These are phyloP conservation scores for Marmota flaviventris DNA, from an alignment of 2,113 vertebrate species.

Conservation along the genomic window DNA sequence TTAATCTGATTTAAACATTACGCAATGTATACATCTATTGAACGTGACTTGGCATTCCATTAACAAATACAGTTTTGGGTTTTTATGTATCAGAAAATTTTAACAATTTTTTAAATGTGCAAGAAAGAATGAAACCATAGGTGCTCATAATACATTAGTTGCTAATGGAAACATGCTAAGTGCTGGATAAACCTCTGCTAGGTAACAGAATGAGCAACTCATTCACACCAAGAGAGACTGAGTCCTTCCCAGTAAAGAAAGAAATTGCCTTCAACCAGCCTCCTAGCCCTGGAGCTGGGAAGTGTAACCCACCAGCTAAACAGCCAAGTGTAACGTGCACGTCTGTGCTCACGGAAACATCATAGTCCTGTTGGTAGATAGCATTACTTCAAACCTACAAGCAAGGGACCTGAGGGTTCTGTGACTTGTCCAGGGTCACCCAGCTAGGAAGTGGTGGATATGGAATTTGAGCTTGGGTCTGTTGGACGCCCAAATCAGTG, in stretches of 20 bases:
- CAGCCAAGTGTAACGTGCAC: not conserved
- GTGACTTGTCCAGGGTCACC: not conserved
- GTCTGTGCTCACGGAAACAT: not conserved
- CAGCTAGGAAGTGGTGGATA: not conserved
- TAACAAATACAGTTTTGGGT: not conserved
- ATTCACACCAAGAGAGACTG: not conserved
- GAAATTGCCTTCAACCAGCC: not conserved
- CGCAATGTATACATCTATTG: not conserved
- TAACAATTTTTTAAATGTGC: not conserved
- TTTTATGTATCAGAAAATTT: not conserved
- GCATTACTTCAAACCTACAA: not conserved
- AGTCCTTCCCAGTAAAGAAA: not conserved
- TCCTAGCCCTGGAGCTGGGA: not conserved
- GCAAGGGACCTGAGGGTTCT: not conserved
- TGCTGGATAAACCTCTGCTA: not conserved
- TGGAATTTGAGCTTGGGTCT: conserved; percentile 18
- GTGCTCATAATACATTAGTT: not conserved
- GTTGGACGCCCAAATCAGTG: not conserved
- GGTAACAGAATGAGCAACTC: not conserved
- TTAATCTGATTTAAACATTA: not conserved
- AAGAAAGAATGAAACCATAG: not conserved
- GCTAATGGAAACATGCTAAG: not conserved
- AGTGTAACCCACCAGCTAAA: not conserved
- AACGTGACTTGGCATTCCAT: not conserved
- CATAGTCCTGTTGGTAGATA: not conserved